Percentiles rank a stretch among this genome's conserved stretches.
phyloP scores from a whole-genome alignment of 2,888 invertebrate genomes.

The Fragum whitleyi region DNA sequence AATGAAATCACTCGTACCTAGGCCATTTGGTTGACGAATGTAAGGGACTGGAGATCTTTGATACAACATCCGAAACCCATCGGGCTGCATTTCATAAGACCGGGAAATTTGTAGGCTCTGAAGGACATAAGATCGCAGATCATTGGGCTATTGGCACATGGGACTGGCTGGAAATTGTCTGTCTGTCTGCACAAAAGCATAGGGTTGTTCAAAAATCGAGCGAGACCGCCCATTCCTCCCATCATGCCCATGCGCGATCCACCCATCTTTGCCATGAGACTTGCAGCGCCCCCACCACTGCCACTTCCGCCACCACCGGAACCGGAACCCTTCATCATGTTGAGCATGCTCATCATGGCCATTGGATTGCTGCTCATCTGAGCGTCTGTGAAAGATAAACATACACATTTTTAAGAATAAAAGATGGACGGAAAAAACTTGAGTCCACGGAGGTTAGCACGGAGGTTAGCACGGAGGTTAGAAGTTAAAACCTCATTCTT shows the following conservation, averaged over 20 bases:
- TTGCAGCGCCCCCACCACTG: neutral
- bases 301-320: neutral
- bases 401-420: neutral
- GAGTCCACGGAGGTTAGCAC: neutral
- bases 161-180: slow-evolving; percentile 62
- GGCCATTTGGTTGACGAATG: slow-evolving; percentile 35
- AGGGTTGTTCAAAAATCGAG: slow-evolving; percentile 59
- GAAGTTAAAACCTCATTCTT: neutral
- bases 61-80: slow-evolving; percentile 71
- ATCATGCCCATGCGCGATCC: slow-evolving; percentile 14
- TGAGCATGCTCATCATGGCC: neutral
- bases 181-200: slow-evolving; percentile 63
- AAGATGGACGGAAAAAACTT: neutral
- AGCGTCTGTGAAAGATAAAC: slow-evolving; percentile 1
- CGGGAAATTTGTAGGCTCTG: slow-evolving; percentile 60
- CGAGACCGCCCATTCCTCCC: slow-evolving; percentile 30
- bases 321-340: neutral
- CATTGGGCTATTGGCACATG: slow-evolving; percentile 48
- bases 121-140: slow-evolving; percentile 64
- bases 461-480: neutral
- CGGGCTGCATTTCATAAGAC: slow-evolving; percentile 66
- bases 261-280: neutral
- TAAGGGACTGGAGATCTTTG: slow-evolving; percentile 60
- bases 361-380: slow-evolving; percentile 9
- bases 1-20: neutral